A percentile compares a stretch with the other conserved stretches of the same genome.
phyloP scores from a whole-genome alignment of 2,888 invertebrate species.

The Allolobophora icterica region DNA sequence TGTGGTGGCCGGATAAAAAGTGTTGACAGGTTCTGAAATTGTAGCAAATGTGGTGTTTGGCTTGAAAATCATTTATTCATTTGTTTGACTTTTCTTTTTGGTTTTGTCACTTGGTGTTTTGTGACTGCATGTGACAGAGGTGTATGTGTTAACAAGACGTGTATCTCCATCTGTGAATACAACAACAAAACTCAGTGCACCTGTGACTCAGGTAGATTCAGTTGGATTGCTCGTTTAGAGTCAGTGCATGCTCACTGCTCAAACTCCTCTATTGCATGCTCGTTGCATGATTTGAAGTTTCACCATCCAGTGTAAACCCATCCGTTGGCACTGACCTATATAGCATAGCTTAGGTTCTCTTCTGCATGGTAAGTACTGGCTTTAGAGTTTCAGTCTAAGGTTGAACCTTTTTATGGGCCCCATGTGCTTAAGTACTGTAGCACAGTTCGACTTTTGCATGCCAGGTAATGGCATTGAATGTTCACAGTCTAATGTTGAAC shows the following conservation, averaged over 20 bases:
- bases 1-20: too few relatives aligned
- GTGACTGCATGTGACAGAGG: slow-evolving; percentile 40
- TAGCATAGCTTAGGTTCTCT: not conserved
- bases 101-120: not conserved
- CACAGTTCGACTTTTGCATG: too few relatives aligned
- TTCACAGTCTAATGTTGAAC: not conserved
- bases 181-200: slow-evolving; percentile 83
- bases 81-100: not conserved
- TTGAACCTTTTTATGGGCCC: too few relatives aligned
- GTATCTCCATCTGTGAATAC: slow-evolving; percentile 92
- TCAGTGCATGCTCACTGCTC: not conserved
- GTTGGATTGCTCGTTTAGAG: not conserved
- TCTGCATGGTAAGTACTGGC: not conserved
- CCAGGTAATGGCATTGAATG: not conserved
- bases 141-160: slow-evolving; percentile 85
- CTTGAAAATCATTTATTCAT: not conserved
- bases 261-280: not conserved
- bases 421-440: too few relatives aligned
- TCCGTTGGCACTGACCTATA: not conserved
- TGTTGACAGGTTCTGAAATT: not conserved
- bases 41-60: not conserved
- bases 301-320: not conserved
- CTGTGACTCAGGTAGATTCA: slow-evolving; percentile 79
- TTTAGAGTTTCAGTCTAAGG: not conserved
- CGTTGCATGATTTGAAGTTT: not conserved